phyloP scores from a whole-genome alignment of 2,888 invertebrate genomes.

The Trilocha varians region DNA sequence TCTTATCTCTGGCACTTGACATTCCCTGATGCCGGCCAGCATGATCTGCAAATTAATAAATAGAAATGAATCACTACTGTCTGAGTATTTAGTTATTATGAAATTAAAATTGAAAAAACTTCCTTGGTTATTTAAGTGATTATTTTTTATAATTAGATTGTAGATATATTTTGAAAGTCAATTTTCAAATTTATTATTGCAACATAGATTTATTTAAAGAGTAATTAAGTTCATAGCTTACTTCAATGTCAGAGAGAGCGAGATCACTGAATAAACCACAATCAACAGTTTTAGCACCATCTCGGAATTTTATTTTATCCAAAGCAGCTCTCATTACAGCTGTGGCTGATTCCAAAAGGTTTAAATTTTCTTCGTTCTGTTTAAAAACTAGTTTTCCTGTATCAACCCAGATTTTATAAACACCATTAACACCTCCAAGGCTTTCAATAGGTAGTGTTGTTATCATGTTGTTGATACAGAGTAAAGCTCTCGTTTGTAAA shows the following conservation, averaged over 20 bases:
- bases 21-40: conserved; percentile 65
- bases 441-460: conserved; percentile 74
- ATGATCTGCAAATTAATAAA: conserved; percentile 52
- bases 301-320: conserved; percentile 75
- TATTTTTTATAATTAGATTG: no score
- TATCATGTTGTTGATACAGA: conserved; percentile 81
- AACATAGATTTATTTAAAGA: neutral
- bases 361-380: conserved; percentile 57
- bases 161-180: neutral
- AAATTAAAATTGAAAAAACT: no score
- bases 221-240: conserved; percentile 17
- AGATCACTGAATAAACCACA: conserved; percentile 68
- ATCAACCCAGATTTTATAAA: conserved; percentile 78
- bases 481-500: conserved; percentile 76
- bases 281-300: conserved; percentile 35
- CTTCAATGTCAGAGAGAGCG: conserved; percentile 72
- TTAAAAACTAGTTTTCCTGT: conserved; percentile 77
- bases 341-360: conserved; percentile 79
- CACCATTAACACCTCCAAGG: conserved; percentile 76
- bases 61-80: no score
- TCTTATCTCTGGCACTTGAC: conserved; percentile 69
- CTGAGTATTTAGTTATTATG: no score
- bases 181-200: neutral
- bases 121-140: no score
- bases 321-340: conserved; percentile 83